Percentiles rank a stretch among this genome's conserved stretches.
phyloP scores from a whole-genome alignment of 2,888 invertebrate species.

The Abrostola triplasia region DNA sequence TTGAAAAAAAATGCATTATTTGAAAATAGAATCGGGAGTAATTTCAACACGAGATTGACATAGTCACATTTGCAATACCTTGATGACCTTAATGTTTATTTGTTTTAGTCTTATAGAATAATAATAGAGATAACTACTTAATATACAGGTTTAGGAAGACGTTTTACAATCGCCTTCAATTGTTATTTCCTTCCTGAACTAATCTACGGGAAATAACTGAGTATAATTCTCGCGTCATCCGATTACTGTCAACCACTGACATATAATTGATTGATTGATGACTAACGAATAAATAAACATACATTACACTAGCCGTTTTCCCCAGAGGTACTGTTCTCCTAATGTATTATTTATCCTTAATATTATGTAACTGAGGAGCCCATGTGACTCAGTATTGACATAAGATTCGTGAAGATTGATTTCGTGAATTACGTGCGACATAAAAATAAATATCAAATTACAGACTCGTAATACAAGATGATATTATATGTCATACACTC shows the following conservation, averaged over 20 bases:
- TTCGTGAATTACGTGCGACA: not conserved
- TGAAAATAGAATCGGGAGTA: too few relatives aligned
- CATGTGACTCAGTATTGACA: constrained; percentile 3
- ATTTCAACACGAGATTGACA: too few relatives aligned
- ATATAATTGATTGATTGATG: constrained; percentile 32
- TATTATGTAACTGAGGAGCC: not conserved
- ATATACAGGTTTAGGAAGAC: too few relatives aligned
- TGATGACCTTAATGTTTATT: too few relatives aligned
- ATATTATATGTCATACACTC: too few relatives aligned
- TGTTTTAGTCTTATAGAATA: too few relatives aligned
- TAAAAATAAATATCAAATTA: not conserved
- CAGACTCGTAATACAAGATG: not conserved
- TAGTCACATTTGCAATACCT: too few relatives aligned
- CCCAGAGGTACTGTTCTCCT: constrained; percentile 6
- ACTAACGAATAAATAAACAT: constrained; percentile 14
- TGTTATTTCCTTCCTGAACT: constrained; percentile 37
- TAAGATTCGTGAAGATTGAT: constrained; percentile 5
- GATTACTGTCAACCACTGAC: constrained; percentile 19
- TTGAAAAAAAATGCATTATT: too few relatives aligned
- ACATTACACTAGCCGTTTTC: constrained; percentile 13
- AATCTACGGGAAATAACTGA: constrained; percentile 28
- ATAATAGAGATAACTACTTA: too few relatives aligned
- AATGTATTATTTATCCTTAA: constrained; percentile 28
- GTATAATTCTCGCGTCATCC: constrained; percentile 20
- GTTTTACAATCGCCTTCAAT: too few relatives aligned